Base-by-base conservation (phyloP, 2,888 invertebrate genomes). In the Latrodectus hesperus region DNA sequence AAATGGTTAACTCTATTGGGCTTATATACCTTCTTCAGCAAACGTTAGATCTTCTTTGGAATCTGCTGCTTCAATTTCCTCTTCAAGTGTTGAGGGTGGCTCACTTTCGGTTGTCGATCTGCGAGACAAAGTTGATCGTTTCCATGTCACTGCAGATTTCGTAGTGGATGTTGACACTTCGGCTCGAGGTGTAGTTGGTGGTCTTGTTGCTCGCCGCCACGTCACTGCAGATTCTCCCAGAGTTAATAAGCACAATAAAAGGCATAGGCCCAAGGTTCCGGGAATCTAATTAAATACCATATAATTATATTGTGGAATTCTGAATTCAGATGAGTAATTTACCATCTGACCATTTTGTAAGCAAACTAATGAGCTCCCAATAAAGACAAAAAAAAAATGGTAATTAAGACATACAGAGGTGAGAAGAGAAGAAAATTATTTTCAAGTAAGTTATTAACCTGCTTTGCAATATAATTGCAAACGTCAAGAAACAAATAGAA, bases 131-230 rank as follows among this genome's bases (percentile, higher is more conserved):
- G 86, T 87, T 1, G 86, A 81, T 55, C 86, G 64, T 51, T 72
- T 81, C 86, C 86, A 87, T 3, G 81, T 87, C 51, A 87, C 38
- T 5, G 86, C 22, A 2, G 86, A 67, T 67, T 68, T 81, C 12
- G 81, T 76, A 14, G 81, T 76, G 4, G 70, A 70, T 4, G 51
- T 68, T 17, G 68, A 51, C 22, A n/a, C 17, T 51, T 22, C 75
- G 11, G 70, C 49, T 14, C 67, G 72, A 5, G 26, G 38, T 10
- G 53, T 16, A 5, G 65, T 14, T 6, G 52, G 51, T n/a, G 75
- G 68, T 60, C 60, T 67, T 9, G 60, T 70, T 0, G 81, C 81
- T 22, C 81, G 71, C 12, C 81, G 70, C 86, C 86, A 87, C 0
- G 76, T 76, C 10, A 87, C 73, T 9, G 86, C 76, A 16, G 80